A percentile compares a stretch with the other conserved stretches of the same genome.
phyloP scores from a whole-genome alignment of 2,797 vertebrate species.

The Cirrhinus mrigala region DNA sequence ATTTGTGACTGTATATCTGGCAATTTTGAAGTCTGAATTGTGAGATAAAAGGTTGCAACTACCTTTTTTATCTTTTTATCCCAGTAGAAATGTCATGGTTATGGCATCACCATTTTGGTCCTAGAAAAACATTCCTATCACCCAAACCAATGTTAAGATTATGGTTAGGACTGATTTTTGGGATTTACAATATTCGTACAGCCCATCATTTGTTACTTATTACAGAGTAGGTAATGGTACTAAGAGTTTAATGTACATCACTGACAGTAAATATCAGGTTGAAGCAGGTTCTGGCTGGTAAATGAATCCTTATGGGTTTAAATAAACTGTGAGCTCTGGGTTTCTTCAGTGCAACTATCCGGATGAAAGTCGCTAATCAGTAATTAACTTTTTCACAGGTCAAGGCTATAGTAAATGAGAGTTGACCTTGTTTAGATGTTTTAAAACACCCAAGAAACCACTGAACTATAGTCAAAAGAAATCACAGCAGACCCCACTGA shows the following conservation, averaged over 20 bases:
- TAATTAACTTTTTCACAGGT: background rate
- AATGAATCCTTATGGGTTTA: no score
- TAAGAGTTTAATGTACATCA: no score
- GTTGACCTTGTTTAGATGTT: background rate
- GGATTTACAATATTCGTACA: background rate
- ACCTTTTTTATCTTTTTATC: background rate
- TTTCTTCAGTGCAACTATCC: no score
- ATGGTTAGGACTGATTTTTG: background rate
- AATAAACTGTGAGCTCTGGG: no score
- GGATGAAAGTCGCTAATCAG: background rate
- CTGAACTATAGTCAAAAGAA: background rate
- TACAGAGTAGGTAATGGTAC: no score
- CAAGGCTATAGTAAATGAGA: background rate
- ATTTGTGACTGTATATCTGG: background rate
- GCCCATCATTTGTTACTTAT: no score
- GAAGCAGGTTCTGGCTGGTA: no score
- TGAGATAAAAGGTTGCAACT: background rate
- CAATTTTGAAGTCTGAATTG: background rate
- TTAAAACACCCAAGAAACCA: background rate
- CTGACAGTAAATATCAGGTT: no score
- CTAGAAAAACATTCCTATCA: background rate
- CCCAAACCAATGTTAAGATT: background rate
- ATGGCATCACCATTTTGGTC: background rate
- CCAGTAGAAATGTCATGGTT: background rate
- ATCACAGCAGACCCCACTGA: background rate